Percentiles rank a stretch among this genome's conserved stretches.
Evolutionary conservation across 2,113 vertebrate genomes (phyloP).

Genomic region (Hyperoodon ampullatus): DNA sequence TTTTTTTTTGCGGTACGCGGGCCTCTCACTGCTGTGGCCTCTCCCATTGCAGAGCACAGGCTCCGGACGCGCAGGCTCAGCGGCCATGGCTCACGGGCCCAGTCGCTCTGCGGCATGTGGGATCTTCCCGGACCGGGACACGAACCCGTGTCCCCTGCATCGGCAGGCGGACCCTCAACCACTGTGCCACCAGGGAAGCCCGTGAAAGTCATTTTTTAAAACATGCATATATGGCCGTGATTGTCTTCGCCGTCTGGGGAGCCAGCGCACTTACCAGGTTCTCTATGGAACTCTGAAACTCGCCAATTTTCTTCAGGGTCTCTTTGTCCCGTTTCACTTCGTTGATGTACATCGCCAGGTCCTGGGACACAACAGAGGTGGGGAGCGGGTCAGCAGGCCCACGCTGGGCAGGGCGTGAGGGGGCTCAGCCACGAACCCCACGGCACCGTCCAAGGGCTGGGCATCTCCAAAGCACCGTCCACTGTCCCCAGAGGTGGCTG

Average conservation of each 20-base stretch:
- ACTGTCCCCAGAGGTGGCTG: background rate
- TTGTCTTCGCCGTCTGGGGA: accelerated
- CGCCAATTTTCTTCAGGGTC: constrained; percentile 97
- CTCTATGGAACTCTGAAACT: constrained; percentile 98
- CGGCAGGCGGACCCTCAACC: too few species aligned
- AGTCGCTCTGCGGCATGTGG: too few species aligned
- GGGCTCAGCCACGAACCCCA: background rate
- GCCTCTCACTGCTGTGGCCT: too few species aligned
- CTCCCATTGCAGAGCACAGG: too few species aligned
- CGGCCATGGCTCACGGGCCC: too few species aligned
- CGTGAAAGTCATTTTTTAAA: too few species aligned
- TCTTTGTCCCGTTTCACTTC: constrained; percentile 99
- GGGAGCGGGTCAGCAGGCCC: background rate
- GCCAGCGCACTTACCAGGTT: constrained; percentile 91
- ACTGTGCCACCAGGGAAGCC: too few species aligned
- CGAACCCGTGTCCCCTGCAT: too few species aligned
- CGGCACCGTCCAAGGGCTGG: accelerated
- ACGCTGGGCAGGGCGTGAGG: accelerated
- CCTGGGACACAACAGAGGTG: constrained; percentile 82
- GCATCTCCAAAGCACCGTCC: background rate
- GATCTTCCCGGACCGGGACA: too few species aligned
- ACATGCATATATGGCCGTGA: accelerated
- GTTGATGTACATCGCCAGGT: constrained; percentile 99
- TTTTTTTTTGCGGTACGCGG: too few species aligned
- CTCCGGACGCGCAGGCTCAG: too few species aligned